These are phyloP conservation scores for Abscondita cerata DNA, from an alignment of 2,888 invertebrate species.

Conservation along the genomic window DNA sequence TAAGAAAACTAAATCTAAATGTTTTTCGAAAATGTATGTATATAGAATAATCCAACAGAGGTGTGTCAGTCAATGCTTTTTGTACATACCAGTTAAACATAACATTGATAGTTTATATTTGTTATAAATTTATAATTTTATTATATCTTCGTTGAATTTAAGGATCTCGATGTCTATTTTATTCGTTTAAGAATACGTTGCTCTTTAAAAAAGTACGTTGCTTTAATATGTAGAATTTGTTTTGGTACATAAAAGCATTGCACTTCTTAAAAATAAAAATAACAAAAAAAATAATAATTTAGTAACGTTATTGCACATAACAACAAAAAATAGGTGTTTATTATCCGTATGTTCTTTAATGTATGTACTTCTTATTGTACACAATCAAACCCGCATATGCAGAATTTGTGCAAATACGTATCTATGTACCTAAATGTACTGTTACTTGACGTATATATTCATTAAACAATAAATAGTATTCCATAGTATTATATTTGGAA, in stretches of 20 bases:
- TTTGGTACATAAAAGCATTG: slow-evolving; percentile 17
- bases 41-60: slow-evolving; percentile 36
- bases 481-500: too few relatives aligned
- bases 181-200: too few relatives aligned
- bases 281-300: slow-evolving; percentile 2
- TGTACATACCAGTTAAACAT: slow-evolving; percentile 8
- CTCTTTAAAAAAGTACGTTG: too few relatives aligned
- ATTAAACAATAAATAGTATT: background rate
- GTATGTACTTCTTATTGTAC: slow-evolving; percentile 3
- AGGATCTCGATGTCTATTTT: background rate
- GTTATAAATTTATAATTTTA: background rate
- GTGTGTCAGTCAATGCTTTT: slow-evolving; percentile 33
- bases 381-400: background rate
- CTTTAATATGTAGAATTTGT: too few relatives aligned
- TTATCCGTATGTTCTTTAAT: slow-evolving; percentile 3
- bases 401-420: background rate
- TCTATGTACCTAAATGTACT: slow-evolving; percentile 7
- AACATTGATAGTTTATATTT: background rate
- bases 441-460: background rate
- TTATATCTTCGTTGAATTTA: background rate
- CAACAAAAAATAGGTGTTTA: too few relatives aligned
- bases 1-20: slow-evolving; percentile 33
- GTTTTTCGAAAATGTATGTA: slow-evolving; percentile 41
- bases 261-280: slow-evolving; percentile 15
- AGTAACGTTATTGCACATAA: too few relatives aligned